These are phyloP conservation scores for Silurus lanzhouensis DNA, from an alignment of 2,797 vertebrate genomes.

Conservation along the genomic window DNA sequence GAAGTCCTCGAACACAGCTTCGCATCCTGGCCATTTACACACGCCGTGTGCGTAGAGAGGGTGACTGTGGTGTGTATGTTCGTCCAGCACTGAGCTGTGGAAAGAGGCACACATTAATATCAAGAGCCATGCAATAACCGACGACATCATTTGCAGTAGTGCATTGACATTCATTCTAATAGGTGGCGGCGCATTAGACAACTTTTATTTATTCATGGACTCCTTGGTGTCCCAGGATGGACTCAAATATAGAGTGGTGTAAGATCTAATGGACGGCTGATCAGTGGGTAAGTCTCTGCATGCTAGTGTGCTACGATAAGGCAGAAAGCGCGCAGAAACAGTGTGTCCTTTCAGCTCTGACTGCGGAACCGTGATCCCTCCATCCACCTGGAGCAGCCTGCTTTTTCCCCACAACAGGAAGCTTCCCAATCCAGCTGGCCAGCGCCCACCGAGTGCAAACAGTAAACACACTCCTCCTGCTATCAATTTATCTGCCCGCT, in stretches of 20 bases:
- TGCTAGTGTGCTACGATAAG: slow-evolving; percentile 81
- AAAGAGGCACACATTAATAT: slow-evolving; percentile 35
- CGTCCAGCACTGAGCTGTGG: slow-evolving; percentile 85
- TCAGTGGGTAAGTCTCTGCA: slow-evolving; percentile 86
- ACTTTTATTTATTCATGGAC: background rate
- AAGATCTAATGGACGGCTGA: slow-evolving; percentile 61
- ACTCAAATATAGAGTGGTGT: slow-evolving; percentile 33
- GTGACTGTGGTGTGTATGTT: slow-evolving; percentile 86
- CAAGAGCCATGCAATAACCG: slow-evolving; percentile 4
- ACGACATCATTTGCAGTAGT: slow-evolving; percentile 24
- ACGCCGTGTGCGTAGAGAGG: slow-evolving; percentile 97
- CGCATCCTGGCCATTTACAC: slow-evolving; percentile 99
- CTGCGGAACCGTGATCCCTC: slow-evolving; percentile 75
- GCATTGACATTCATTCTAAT: background rate
- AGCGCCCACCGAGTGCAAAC: slow-evolving; percentile 61
- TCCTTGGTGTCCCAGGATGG: slow-evolving; percentile 14
- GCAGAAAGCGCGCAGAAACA: slow-evolving; percentile 68
- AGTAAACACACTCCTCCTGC: slow-evolving; percentile 70
- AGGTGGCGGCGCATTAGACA: background rate
- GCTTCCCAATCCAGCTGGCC: slow-evolving; percentile 66
- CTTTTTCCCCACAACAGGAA: slow-evolving; percentile 58
- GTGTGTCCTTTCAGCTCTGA: slow-evolving; percentile 68
- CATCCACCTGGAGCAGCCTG: slow-evolving; percentile 68
- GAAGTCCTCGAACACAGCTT: slow-evolving; percentile 97
- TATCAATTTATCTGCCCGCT: slow-evolving; percentile 68